Evolutionary conservation across 1,140 invertebrate species (phyloP).

Genomic region (Apis laboriosa): DNA sequence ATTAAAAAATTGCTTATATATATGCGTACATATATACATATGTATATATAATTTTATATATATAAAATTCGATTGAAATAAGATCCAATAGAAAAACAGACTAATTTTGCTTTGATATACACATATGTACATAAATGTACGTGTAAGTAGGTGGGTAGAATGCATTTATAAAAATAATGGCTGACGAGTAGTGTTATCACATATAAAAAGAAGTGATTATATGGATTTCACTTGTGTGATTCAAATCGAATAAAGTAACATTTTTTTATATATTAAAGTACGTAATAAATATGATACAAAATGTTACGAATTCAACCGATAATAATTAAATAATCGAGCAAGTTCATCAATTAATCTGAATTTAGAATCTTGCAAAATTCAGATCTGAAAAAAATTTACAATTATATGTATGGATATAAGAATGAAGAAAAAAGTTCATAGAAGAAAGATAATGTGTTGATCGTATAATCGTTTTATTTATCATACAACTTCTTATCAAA

Average conservation of each 20-base stretch:
- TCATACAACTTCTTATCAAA: slow-evolving; percentile 1
- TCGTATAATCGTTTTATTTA: slow-evolving; percentile 2
- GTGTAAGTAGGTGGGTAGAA: slow-evolving; percentile 3
- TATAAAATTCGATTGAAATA: neutral
- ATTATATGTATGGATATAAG: slow-evolving; percentile 6
- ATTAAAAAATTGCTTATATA: neutral
- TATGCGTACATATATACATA: too few species aligned
- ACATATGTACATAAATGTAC: neutral
- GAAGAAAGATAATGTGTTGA: slow-evolving; percentile 17
- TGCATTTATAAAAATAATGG: slow-evolving; percentile 39
- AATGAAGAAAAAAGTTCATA: slow-evolving; percentile 4
- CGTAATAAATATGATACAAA: neutral
- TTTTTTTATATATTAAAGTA: slow-evolving; percentile 15
- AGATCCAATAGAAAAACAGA: slow-evolving; percentile 19
- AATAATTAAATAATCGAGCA: neutral
- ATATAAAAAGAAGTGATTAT: slow-evolving; percentile 8
- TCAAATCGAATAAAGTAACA: slow-evolving; percentile 10
- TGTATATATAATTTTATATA: too few species aligned
- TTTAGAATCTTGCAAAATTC: neutral
- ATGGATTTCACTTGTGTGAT: slow-evolving; percentile 11
- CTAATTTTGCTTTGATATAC: slow-evolving; percentile 15
- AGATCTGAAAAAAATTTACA: slow-evolving; percentile 3
- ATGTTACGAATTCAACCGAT: neutral
- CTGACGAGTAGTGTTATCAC: slow-evolving; percentile 31
- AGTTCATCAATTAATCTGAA: neutral